Percentiles rank a stretch among this genome's conserved stretches.
Evolutionary conservation across 1,140 invertebrate species (phyloP).

Genomic region (Drosophila oshimai): DNA sequence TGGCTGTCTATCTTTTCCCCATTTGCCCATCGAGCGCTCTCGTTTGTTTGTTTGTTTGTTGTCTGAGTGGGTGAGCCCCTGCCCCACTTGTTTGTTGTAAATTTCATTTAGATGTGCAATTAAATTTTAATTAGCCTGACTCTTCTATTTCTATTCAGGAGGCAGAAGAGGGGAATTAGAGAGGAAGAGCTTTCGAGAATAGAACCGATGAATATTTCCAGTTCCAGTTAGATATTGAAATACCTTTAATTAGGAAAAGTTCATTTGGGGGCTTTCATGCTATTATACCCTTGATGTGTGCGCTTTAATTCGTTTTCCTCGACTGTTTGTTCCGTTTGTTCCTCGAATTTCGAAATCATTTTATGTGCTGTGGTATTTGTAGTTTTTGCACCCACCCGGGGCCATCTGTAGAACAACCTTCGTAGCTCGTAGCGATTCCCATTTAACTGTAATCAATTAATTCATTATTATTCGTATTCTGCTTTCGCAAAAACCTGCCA

Average conservation of each 20-base stretch:
- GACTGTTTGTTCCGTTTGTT: slow-evolving; percentile 1
- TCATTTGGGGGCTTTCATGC: slow-evolving; percentile 31
- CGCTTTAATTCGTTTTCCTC: slow-evolving; percentile 30
- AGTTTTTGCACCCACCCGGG: background rate
- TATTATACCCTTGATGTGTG: slow-evolving; percentile 49
- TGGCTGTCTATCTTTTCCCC: slow-evolving; percentile 15
- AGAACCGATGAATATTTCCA: slow-evolving; percentile 32
- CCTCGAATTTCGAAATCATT: slow-evolving; percentile 10
- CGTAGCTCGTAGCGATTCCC: slow-evolving; percentile 5
- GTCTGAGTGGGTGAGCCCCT: background rate
- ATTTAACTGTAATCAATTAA: slow-evolving; percentile 80
- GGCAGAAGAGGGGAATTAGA: background rate
- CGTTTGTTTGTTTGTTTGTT: slow-evolving; percentile 10
- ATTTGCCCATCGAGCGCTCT: slow-evolving; percentile 11
- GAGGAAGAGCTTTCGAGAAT: background rate
- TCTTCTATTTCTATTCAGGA: slow-evolving; percentile 34
- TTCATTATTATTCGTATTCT: slow-evolving; percentile 75
- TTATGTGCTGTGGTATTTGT: slow-evolving; percentile 40
- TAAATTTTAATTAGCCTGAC: slow-evolving; percentile 75
- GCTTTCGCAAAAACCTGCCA: slow-evolving; percentile 65
- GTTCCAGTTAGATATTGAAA: slow-evolving; percentile 38
- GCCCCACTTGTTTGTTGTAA: slow-evolving; percentile 63
- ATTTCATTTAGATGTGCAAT: slow-evolving; percentile 76
- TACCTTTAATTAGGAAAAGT: slow-evolving; percentile 53
- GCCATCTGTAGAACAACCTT: background rate